Evolutionary conservation across 1,140 invertebrate species (phyloP).

Genomic region (Ips nitidus): DNA sequence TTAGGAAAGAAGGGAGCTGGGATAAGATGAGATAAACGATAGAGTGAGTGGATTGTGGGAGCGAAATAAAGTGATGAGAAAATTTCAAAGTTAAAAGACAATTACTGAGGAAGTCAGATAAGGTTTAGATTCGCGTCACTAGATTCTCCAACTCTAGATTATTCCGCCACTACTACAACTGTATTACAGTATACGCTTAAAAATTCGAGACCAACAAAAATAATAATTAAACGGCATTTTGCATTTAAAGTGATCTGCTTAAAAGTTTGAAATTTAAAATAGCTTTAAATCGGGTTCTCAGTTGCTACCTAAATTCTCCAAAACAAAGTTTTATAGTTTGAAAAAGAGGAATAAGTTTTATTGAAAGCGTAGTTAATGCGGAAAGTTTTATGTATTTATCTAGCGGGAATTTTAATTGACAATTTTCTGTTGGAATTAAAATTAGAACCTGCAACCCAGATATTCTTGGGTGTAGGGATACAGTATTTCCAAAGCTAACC

Average conservation of each 20-base stretch:
- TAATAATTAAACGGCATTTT: constrained; percentile 22
- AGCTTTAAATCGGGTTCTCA: constrained; percentile 18
- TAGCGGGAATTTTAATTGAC: neutral
- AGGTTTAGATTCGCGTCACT: constrained; percentile 19
- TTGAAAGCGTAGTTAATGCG: constrained; percentile 14
- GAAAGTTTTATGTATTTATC: constrained; percentile 15
- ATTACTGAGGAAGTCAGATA: constrained; percentile 42
- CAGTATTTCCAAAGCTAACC: too few species aligned
- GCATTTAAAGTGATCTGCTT: constrained; percentile 24
- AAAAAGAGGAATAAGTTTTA: constrained; percentile 22
- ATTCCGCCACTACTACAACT: too few species aligned
- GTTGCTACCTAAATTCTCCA: constrained; percentile 10
- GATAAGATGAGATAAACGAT: constrained; percentile 48
- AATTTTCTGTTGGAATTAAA: neutral
- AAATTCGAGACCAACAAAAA: neutral
- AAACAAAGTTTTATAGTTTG: constrained; percentile 28
- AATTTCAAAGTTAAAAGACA: constrained; percentile 46
- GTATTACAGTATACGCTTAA: too few species aligned
- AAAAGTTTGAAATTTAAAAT: constrained; percentile 23
- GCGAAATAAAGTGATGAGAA: constrained; percentile 47
- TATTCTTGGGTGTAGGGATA: too few species aligned
- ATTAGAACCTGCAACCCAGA: too few species aligned
- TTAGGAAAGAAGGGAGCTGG: constrained; percentile 42
- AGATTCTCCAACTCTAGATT: too few species aligned
- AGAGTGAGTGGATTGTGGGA: constrained; percentile 46